Evolutionary conservation across 2,113 vertebrate genomes (phyloP).

Genomic region (Arizona elegans): DNA sequence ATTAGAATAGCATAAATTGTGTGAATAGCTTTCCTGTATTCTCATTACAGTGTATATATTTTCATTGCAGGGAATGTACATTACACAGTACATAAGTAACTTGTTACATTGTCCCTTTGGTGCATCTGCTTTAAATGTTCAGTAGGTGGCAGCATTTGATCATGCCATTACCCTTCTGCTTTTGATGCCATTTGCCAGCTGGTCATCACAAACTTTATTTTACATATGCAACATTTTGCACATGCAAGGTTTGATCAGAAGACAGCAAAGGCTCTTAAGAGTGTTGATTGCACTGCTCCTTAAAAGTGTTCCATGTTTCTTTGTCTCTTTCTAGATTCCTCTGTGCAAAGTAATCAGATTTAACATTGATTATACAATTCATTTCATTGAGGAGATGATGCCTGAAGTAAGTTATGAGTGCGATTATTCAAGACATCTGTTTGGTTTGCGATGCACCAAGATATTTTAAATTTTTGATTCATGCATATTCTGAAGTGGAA

Average conservation of each 20-base stretch:
- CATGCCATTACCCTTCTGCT: slow-evolving; percentile 21
- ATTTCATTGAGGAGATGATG: slow-evolving; percentile 98
- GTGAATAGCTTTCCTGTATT: background rate
- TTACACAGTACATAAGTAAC: background rate
- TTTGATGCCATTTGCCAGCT: background rate
- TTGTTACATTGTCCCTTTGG: background rate
- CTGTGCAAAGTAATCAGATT: slow-evolving; percentile 98
- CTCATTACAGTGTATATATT: background rate
- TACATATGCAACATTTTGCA: background rate
- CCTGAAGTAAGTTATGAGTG: slow-evolving; percentile 85
- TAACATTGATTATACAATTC: slow-evolving; percentile 99
- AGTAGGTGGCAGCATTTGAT: slow-evolving; percentile 71
- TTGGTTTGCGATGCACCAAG: slow-evolving; percentile 13
- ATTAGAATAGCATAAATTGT: background rate
- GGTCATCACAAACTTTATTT: background rate
- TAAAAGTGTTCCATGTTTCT: background rate
- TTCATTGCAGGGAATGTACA: background rate
- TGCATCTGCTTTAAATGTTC: slow-evolving; percentile 39
- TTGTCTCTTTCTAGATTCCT: slow-evolving; percentile 82
- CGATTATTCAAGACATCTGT: slow-evolving; percentile 46
- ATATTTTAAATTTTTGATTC: slow-evolving; percentile 12
- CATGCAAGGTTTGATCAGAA: background rate
- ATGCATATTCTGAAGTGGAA: background rate
- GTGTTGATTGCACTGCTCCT: background rate
- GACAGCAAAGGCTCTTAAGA: slow-evolving; percentile 16